Percentiles rank a stretch among this genome's conserved stretches.
Conservation (phyloP, 2,797 vertebrate genomes). For the Staurois parvus region DNA sequence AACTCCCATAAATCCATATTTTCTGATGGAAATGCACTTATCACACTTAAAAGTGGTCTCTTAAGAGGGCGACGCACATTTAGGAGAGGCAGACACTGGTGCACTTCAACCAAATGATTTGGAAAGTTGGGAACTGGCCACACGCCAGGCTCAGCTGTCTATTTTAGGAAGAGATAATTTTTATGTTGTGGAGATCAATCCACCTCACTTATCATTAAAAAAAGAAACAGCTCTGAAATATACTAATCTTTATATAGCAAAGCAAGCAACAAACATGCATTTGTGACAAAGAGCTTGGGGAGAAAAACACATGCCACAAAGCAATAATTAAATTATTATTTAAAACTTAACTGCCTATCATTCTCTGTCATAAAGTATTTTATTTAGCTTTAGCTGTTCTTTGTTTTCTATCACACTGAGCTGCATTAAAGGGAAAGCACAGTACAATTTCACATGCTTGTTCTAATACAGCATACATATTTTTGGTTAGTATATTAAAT, state of each 20-base stretch:
- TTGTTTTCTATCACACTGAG: no score
- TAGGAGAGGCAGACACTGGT: constrained; percentile 5
- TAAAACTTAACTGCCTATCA: neutral
- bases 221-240: constrained; percentile 12
- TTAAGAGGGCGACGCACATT: constrained; percentile 18
- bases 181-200: constrained; percentile 39
- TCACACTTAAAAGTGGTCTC: constrained; percentile 32
- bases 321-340: neutral
- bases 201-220: constrained; percentile 30
- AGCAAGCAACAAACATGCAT: constrained; percentile 21
- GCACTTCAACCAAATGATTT: constrained; percentile 7
- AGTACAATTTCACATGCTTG: no score
- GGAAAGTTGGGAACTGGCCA: constrained; percentile 14
- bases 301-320: neutral
- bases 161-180: constrained; percentile 31
- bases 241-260: constrained; percentile 15
- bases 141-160: constrained; percentile 17
- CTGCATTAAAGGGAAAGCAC: no score
- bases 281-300: neutral
- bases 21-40: constrained; percentile 23
- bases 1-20: constrained; percentile 15
- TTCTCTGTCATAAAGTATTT: no score
- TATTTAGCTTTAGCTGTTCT: no score
- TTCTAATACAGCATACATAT: no score
- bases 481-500: no score